Conservation (phyloP, 2,888 invertebrate genomes). For the Hypena proboscidalis region DNA sequence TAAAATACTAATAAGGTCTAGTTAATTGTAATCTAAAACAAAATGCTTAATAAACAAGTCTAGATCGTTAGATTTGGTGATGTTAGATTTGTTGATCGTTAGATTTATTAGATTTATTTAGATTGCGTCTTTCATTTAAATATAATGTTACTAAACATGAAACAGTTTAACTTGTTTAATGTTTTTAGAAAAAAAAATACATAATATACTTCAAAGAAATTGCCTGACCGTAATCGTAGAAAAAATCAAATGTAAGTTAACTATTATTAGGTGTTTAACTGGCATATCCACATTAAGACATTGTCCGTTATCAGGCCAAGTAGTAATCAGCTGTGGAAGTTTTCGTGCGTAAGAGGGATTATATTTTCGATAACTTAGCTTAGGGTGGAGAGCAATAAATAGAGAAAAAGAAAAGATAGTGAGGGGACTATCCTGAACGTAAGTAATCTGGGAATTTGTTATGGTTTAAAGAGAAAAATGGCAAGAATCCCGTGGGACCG, state of each 20-base stretch:
- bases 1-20: constrained; percentile 1
- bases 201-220: too few relatives aligned
- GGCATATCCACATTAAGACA: constrained; percentile 54
- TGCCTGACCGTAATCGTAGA: too few relatives aligned
- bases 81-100: too few relatives aligned
- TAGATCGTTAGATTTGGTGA: too few relatives aligned
- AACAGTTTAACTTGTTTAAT: too few relatives aligned
- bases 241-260: too few relatives aligned
- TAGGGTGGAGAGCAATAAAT: constrained; percentile 80
- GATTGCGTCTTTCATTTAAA: too few relatives aligned
- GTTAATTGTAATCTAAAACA: not conserved
- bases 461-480: constrained; percentile 78
- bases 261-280: too few relatives aligned
- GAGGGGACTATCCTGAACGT: constrained; percentile 58
- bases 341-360: constrained; percentile 81
- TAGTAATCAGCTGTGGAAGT: constrained; percentile 82
- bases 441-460: constrained; percentile 82
- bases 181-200: too few relatives aligned
- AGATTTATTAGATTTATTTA: too few relatives aligned
- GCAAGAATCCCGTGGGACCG: constrained; percentile 68
- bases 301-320: constrained; percentile 67
- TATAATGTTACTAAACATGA: too few relatives aligned
- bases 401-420: constrained; percentile 69
- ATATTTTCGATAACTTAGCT: constrained; percentile 83
- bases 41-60: not conserved